Evolutionary conservation across 2,888 invertebrate species (phyloP).

Genomic region (Phymatocera aterrima): DNA sequence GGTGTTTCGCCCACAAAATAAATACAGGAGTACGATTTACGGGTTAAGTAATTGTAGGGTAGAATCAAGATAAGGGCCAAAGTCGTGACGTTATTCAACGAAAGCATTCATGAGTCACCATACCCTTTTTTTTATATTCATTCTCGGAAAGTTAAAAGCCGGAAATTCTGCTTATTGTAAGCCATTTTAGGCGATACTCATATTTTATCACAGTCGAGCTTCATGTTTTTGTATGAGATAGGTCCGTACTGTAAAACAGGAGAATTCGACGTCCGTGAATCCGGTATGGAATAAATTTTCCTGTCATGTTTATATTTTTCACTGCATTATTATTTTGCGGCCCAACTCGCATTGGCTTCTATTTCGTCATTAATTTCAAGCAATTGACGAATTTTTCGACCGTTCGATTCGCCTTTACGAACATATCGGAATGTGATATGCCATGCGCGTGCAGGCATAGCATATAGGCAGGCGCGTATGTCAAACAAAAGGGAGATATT

Average conservation of each 20-base stretch:
- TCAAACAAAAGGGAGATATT: conserved; percentile 40
- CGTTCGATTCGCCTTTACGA: not conserved
- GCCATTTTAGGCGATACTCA: not conserved
- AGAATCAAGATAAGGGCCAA: not conserved
- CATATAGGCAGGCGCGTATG: not conserved
- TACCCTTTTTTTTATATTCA: not conserved
- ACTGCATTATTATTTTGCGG: not conserved
- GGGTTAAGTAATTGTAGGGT: conserved; percentile 31
- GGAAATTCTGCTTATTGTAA: not conserved
- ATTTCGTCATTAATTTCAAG: not conserved
- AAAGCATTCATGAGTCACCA: not conserved
- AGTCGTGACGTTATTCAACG: conserved; percentile 1
- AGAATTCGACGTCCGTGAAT: not conserved
- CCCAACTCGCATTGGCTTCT: not conserved
- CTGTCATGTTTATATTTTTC: not conserved
- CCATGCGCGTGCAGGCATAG: not conserved
- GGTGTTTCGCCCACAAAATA: conserved; percentile 27
- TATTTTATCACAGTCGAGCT: conserved; percentile 8
- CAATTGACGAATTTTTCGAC: not conserved
- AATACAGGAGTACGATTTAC: conserved; percentile 14
- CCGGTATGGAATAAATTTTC: not conserved
- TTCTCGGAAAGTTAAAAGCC: not conserved
- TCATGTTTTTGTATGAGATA: conserved; percentile 3
- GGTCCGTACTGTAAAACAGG: not conserved
- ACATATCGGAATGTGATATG: not conserved